A percentile compares a stretch with the other conserved stretches of the same genome.
phyloP scores from a whole-genome alignment of 2,113 vertebrate genomes.

The Hemiscyllium ocellatum region DNA sequence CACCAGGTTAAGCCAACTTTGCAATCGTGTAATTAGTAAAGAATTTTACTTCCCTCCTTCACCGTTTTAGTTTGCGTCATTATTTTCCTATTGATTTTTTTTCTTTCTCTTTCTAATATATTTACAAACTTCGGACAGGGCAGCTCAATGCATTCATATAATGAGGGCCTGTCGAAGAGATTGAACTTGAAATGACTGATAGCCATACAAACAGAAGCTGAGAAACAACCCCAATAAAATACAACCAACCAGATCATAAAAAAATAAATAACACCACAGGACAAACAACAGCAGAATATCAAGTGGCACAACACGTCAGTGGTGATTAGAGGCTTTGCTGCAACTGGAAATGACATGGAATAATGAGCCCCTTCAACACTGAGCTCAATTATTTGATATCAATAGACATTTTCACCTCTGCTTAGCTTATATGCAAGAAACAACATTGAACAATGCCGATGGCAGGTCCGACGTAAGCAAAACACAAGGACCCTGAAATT shows the following conservation, averaged over 20 bases:
- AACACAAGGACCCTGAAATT: not conserved
- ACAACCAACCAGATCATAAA: conserved; percentile 7
- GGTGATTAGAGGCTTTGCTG: not conserved
- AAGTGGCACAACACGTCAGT: not conserved
- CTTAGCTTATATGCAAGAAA: not conserved
- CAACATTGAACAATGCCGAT: not conserved
- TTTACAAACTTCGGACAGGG: conserved; percentile 1
- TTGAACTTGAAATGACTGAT: not conserved
- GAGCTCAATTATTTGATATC: not conserved
- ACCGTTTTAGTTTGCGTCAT: not conserved
- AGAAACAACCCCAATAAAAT: not conserved
- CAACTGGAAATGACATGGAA: not conserved
- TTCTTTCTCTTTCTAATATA: not conserved
- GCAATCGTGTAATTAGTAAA: not conserved
- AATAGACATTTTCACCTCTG: not conserved
- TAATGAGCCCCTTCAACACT: not conserved
- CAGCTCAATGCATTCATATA: not conserved
- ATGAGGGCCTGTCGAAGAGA: conserved; percentile 4
- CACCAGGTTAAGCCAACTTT: not conserved
- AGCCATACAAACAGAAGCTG: not conserved
- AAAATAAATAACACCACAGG: not conserved
- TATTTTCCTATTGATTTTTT: not conserved
- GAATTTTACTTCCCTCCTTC: not conserved
- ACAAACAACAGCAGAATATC: conserved; percentile 25
- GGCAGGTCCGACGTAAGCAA: not conserved